Conservation (phyloP, 1,140 invertebrate species). For the Stegodyphus dumicola region DNA sequence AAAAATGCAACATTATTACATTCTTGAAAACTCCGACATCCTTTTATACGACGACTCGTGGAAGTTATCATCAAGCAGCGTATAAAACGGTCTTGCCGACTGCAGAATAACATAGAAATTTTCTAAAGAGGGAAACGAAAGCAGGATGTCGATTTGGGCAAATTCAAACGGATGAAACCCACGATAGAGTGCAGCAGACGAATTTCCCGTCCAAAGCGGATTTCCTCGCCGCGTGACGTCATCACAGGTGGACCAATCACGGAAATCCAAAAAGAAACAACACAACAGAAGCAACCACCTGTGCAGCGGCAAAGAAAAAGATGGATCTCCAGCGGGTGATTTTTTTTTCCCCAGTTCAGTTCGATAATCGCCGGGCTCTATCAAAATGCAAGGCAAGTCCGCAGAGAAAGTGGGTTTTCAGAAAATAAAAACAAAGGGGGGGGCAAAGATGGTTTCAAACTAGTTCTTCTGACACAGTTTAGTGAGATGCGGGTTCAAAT, state of each 20-base stretch:
- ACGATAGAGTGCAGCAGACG: slow-evolving; percentile 10
- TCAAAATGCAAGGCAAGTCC: background rate
- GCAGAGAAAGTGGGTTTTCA: slow-evolving; percentile 32
- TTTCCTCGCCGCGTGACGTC: slow-evolving; percentile 52
- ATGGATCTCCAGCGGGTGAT: background rate
- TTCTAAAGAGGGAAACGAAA: background rate
- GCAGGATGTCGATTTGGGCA: background rate
- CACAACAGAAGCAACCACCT: slow-evolving; percentile 36
- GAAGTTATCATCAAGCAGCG: too few species aligned
- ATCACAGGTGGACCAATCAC: slow-evolving; percentile 49
- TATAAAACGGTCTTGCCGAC: too few species aligned
- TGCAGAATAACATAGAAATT: too few species aligned
- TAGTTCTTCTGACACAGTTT: slow-evolving; percentile 3
- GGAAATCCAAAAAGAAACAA: background rate
- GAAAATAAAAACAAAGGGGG: background rate
- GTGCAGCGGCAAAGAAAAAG: slow-evolving; percentile 5
- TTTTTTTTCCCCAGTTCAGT: background rate
- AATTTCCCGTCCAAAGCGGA: slow-evolving; percentile 48
- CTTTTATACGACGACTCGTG: too few species aligned
- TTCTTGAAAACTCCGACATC: too few species aligned
- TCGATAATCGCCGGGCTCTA: background rate
- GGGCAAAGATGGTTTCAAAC: background rate
- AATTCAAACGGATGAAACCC: slow-evolving; percentile 2
- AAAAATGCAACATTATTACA: too few species aligned
- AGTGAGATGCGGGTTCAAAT: background rate